Base-by-base conservation (phyloP, 2,888 invertebrate species). In the Heteromyza rotundicornis region DNA sequence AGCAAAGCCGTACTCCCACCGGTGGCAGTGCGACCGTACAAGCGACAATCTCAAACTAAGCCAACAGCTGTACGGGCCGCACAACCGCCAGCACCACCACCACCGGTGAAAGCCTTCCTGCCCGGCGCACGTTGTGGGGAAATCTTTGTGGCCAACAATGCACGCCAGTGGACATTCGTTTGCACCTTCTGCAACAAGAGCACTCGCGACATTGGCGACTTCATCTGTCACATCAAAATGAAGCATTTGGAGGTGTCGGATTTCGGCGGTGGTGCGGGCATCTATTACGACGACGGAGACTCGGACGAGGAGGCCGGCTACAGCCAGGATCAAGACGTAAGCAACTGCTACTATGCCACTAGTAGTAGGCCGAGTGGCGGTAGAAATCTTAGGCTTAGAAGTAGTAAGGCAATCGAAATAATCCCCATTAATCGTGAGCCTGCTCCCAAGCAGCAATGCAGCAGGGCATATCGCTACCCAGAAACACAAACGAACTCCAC, bases 121-220 rank as follows among this genome's bases (percentile, higher is more conserved):
- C 57, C 63, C 1, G 70, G 67, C 32, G 64, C 68, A 12, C 64
- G 71, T 12, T 75, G 74, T 55, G 75, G 75, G 12, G 75, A 75
- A 64, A 72, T 75, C 27, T 75, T 71, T 65, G 73, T 75, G 5
- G 70, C 68, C 12, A 72, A 70, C 50, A 71, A 74, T 64, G 71
- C 75, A 5, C 67, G 63, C n/a, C 71, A 73, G 50, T 74, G 74
- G 75, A 75, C 72, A 47, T 75, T 75, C 56, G 68, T 73, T 35
- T 75, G 75, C 50, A 72, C 74, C 16, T 74, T 67, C 62, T 75
- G 75, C 50, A 70, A 75, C 61, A 72, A 74, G 66, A 70, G 70
- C 35, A 70, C 74, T 16, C 66, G 70, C 8, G 71, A 75, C 63
- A 73, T 75, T 49, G 71, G 71, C 19, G 74, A 74, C 54, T 75